Base-by-base conservation (phyloP, 2,888 invertebrate genomes). In the Platypus cylindrus region DNA sequence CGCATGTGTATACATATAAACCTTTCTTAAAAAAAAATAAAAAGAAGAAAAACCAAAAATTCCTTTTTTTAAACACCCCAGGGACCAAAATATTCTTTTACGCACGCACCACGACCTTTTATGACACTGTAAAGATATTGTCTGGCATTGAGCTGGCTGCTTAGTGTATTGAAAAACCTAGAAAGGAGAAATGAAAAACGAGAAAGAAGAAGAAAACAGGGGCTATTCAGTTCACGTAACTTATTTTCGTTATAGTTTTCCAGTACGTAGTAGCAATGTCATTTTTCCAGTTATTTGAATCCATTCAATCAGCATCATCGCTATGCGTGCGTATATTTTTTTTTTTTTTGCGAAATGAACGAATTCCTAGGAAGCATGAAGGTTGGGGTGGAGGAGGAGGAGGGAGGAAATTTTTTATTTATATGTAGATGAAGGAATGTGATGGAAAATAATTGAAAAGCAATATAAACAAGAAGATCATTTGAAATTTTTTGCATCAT, bases 121-220 rank as follows among this genome's bases (percentile, higher is more conserved):
- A 38, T 38, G 26, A 26, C 23, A 8, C 33, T 34, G 38, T 41
- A 41, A 41, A 41, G 41, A 41, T 41, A 38, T 41, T 41, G 41
- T 41, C 36, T 38, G 38, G 34, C n/a, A n/a, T n/a, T n/a, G n/a
- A n/a, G n/a, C n/a, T n/a, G n/a, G n/a, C n/a, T n/a, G n/a, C 32
- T 38, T 30, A 36, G 30, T 38, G 38, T 36, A 32, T 38, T 30
- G 38, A 41, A 41, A 39, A 38, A 35, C 34, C n/a, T n/a, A 36
- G 36, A 31, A 34, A 29, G 33, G 26, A 36, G 36, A 34, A 30
- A 34, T n/a, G n/a, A n/a, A n/a, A n/a, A n/a, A n/a, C n/a, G n/a
- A n/a, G n/a, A n/a, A n/a, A n/a, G n/a, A n/a, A n/a, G n/a, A n/a
- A n/a, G n/a, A n/a, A n/a, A n/a, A n/a, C n/a, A n/a, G n/a, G n/a